Evolutionary conservation across 1,140 invertebrate genomes (phyloP), one percentile per base, ranked within the genome.

Genomic region (Notospermus geniculatus): DNA sequence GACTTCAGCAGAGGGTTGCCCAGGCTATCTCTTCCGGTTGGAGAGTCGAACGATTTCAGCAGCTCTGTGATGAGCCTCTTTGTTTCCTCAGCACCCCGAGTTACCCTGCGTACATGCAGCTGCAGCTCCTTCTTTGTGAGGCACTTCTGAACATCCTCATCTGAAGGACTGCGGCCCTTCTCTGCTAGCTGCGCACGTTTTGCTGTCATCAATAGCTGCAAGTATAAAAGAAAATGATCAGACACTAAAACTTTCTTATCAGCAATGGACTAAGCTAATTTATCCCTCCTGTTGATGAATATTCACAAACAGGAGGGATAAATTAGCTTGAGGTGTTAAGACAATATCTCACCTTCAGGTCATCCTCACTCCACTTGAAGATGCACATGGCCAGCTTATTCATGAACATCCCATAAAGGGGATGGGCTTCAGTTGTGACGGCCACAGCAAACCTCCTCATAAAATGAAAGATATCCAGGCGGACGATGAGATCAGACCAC

Each of bases 391-490:
- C 63, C 23, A 74, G 59, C 0, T 57, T 23, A 17, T 27, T 29
- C 66, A 71, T 65, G 52, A 74, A 71, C 1, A 43, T 15, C 1
- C 39, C 52, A 57, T 72, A 71, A 23, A 74, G 64, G 1, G 13
- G 60, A 29, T 72, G 70, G 1, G 61, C 46, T 2, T 74, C 65
- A 5, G 66, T 69, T 23, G 63, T 65, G 23, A 59, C 64, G 7
- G 57, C 63, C 13, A 17, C 1, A 5, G 70, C 45, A n/a, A 74
- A 28, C 2, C 67, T 29, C 1, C 70, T 39, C 67, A 71, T 74
- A 57, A 71, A 71, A 43, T 72, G 71, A 69, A 71, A 74, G 2
- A 71, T 58, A 53, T 72, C 71, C 5, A 74, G 63, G 15, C 67
- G 41, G 19, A 72, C 23, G n/a, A n/a, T 43, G n/a, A 53, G 25